These are phyloP conservation scores for Oryzias melastigma DNA, from an alignment of 2,113 vertebrate species.

Conservation along the genomic window DNA sequence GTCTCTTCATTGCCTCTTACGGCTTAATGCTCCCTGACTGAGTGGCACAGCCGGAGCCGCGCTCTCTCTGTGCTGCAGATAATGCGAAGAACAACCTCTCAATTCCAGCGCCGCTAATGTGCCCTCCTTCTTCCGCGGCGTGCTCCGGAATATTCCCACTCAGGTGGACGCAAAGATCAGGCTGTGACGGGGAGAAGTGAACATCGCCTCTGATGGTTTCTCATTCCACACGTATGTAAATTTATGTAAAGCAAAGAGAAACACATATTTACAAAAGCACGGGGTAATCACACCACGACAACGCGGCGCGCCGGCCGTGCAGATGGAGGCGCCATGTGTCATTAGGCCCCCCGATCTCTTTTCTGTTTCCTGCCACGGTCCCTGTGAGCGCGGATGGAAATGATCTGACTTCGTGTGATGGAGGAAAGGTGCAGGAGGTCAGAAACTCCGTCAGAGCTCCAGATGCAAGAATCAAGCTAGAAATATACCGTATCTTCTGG, in stretches of 20 bases:
- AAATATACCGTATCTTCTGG: too few relatives aligned
- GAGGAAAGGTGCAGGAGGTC: conserved; percentile 28
- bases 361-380: conserved; percentile 80
- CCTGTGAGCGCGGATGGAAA: conserved; percentile 79
- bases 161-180: conserved; percentile 42
- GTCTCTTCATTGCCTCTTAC: conserved; percentile 67
- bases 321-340: conserved; percentile 85
- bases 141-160: conserved; percentile 51
- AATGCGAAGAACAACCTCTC: conserved; percentile 74
- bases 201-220: conserved; percentile 69
- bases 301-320: conserved; percentile 75
- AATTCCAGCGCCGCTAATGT: conserved; percentile 68
- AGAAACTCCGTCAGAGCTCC: neutral
- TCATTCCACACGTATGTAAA: conserved; percentile 70
- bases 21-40: conserved; percentile 76
- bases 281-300: conserved; percentile 81
- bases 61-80: conserved; percentile 66
- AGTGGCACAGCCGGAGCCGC: conserved; percentile 70
- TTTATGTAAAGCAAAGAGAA: conserved; percentile 75
- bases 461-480: neutral
- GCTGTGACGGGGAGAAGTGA: conserved; percentile 62
- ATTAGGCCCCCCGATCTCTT: conserved; percentile 83
- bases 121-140: conserved; percentile 46
- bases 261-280: conserved; percentile 79
- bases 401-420: conserved; percentile 77